A percentile compares a stretch with the other conserved stretches of the same genome.
phyloP scores from a whole-genome alignment of 2,113 vertebrate species.

The Dicerorhinus sumatrensis region DNA sequence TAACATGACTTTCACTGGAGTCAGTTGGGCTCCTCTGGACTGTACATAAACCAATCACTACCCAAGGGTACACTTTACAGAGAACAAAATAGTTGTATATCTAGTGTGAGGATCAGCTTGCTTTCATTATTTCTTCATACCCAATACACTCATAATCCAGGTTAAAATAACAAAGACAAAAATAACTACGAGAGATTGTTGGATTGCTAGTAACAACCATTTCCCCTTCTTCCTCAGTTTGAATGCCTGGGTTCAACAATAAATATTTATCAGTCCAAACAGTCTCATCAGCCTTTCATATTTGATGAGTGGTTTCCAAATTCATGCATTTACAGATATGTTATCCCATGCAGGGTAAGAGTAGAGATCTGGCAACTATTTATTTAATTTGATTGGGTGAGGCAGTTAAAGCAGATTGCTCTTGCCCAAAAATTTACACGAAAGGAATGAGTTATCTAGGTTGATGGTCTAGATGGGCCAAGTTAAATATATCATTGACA shows the following conservation, averaged over 20 bases:
- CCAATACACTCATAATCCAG: conserved; percentile 19
- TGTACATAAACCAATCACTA: not conserved
- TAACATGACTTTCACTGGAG: not conserved
- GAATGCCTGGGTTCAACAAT: conserved; percentile 54
- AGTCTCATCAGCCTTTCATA: conserved; percentile 35
- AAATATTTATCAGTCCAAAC: conserved; percentile 40
- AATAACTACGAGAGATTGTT: conserved; percentile 51
- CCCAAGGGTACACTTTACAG: conserved; percentile 11
- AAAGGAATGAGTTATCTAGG: conserved; percentile 65
- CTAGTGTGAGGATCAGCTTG: not conserved
- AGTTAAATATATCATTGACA: conserved; percentile 70
- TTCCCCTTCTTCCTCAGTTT: conserved; percentile 19
- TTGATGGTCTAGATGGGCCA: conserved; percentile 35
- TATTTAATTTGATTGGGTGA: conserved; percentile 55
- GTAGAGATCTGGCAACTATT: conserved; percentile 67
- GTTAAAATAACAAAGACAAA: conserved; percentile 64
- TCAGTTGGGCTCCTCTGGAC: not conserved
- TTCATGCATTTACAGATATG: conserved; percentile 64
- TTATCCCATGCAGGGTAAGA: conserved; percentile 65
- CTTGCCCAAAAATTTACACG: conserved; percentile 54
- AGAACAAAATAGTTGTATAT: conserved; percentile 18
- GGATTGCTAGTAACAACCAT: conserved; percentile 34
- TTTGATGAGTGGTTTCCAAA: conserved; percentile 50
- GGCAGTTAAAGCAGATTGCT: conserved; percentile 54
- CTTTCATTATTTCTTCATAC: conserved; percentile 48